A percentile compares a stretch with the other conserved stretches of the same genome.
phyloP scores from a whole-genome alignment of 2,888 invertebrate genomes.

The Keiferia lycopersicella region DNA sequence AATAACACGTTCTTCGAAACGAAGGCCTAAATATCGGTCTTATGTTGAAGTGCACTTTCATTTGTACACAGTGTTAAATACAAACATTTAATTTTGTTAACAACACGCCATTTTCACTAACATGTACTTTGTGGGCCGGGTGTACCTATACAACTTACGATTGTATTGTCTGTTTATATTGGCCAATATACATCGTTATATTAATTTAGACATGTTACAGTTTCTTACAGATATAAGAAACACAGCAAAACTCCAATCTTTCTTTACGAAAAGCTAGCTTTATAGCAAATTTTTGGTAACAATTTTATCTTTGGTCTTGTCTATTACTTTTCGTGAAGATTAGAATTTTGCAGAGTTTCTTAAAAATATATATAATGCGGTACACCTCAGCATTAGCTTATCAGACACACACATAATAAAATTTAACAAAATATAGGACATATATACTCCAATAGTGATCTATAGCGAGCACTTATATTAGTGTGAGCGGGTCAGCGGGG shows the following conservation, averaged over 20 bases:
- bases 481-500: slow-evolving; percentile 58
- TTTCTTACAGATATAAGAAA: slow-evolving; percentile 16
- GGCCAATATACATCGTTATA: slow-evolving; percentile 28
- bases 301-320: slow-evolving; percentile 14
- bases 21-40: slow-evolving; percentile 71
- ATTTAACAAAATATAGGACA: slow-evolving; percentile 80
- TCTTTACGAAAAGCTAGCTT: neutral
- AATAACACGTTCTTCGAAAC: slow-evolving; percentile 74
- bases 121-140: slow-evolving; percentile 58
- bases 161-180: slow-evolving; percentile 33
- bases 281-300: neutral
- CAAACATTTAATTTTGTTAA: slow-evolving; percentile 72
- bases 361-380: slow-evolving; percentile 38
- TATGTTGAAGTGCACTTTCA: slow-evolving; percentile 78
- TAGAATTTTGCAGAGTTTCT: slow-evolving; percentile 1
- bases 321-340: neutral
- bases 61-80: slow-evolving; percentile 80
- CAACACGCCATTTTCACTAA: slow-evolving; percentile 64
- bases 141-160: slow-evolving; percentile 45
- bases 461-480: slow-evolving; percentile 70
- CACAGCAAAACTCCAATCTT: neutral
- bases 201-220: slow-evolving; percentile 21
- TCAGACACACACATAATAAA: slow-evolving; percentile 71
- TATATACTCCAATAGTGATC: slow-evolving; percentile 70
- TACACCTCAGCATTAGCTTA: slow-evolving; percentile 68